Percentiles rank a stretch among this genome's conserved stretches.
phyloP scores from a whole-genome alignment of 37 sponge, comb jelly and placozoan genomes.

The Geodia barretti region DNA sequence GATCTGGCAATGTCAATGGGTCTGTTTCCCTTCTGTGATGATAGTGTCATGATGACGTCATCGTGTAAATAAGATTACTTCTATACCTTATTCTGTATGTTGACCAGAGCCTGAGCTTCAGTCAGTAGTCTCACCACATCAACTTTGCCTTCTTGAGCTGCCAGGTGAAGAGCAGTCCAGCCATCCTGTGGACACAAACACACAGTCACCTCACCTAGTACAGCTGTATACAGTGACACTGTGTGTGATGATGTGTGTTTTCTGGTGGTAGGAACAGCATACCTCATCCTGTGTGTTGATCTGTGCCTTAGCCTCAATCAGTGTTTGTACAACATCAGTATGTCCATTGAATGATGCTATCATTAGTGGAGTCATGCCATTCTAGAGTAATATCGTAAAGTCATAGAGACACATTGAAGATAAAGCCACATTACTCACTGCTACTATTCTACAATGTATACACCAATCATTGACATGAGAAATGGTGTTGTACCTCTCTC shows the following conservation, averaged over 20 bases:
- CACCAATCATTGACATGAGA: too few species aligned
- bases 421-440: too few species aligned
- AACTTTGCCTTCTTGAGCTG: not conserved
- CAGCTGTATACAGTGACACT: too few species aligned
- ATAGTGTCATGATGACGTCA: too few species aligned
- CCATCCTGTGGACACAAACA: not conserved
- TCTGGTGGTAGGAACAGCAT: not conserved
- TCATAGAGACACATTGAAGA: too few species aligned
- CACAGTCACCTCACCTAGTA: not conserved
- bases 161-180: not conserved
- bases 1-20: not conserved
- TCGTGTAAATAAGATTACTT: too few species aligned
- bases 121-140: not conserved
- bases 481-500: too few species aligned
- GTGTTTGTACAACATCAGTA: not conserved
- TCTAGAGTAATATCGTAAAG: too few species aligned
- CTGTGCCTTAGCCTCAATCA: not conserved
- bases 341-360: not conserved
- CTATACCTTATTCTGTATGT: not conserved
- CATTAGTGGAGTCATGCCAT: too few species aligned
- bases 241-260: too few species aligned
- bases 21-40: not conserved
- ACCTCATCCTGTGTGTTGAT: not conserved
- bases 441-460: too few species aligned
- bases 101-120: not conserved